Percentiles rank a stretch among this genome's conserved stretches.
Evolutionary conservation across 2,113 vertebrate species (phyloP).

Genomic region (Cathartes aura): DNA sequence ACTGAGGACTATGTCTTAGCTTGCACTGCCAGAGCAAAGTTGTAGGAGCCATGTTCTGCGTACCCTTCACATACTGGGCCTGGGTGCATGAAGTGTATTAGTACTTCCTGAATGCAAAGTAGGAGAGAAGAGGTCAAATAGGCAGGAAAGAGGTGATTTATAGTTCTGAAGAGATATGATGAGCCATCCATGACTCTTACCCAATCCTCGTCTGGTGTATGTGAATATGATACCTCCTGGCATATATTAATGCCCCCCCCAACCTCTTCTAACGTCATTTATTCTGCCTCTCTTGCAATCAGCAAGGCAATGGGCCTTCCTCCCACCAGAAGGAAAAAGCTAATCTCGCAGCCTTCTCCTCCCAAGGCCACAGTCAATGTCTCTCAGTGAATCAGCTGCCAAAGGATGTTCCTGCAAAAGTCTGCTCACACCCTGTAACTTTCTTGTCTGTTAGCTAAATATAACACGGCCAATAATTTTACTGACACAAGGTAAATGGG

Average conservation of each 20-base stretch:
- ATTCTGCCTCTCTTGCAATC: neutral
- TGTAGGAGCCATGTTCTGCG: neutral
- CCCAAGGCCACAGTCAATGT: slow-evolving; percentile 52
- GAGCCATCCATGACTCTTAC: neutral
- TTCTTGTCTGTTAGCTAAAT: slow-evolving; percentile 23
- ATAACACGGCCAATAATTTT: neutral
- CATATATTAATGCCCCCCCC: neutral
- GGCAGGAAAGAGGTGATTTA: neutral
- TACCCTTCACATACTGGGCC: neutral
- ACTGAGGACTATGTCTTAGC: neutral
- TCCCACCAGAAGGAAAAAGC: neutral
- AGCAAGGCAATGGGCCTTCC: neutral
- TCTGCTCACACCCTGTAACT: neutral
- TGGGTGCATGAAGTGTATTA: neutral
- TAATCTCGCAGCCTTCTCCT: slow-evolving; percentile 16
- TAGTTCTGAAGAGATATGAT: neutral
- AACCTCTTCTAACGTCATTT: neutral
- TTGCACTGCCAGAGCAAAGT: neutral
- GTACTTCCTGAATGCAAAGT: neutral
- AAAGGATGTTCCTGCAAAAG: slow-evolving; percentile 46
- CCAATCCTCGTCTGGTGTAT: neutral
- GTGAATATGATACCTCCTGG: neutral
- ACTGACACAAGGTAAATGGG: neutral
- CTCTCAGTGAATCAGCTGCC: neutral
- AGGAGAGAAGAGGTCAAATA: neutral